Percentiles rank a stretch among this genome's conserved stretches.
These are phyloP conservation scores for Mizuhopecten yessoensis DNA, from an alignment of 1,140 invertebrate genomes.

Conservation along the genomic window DNA sequence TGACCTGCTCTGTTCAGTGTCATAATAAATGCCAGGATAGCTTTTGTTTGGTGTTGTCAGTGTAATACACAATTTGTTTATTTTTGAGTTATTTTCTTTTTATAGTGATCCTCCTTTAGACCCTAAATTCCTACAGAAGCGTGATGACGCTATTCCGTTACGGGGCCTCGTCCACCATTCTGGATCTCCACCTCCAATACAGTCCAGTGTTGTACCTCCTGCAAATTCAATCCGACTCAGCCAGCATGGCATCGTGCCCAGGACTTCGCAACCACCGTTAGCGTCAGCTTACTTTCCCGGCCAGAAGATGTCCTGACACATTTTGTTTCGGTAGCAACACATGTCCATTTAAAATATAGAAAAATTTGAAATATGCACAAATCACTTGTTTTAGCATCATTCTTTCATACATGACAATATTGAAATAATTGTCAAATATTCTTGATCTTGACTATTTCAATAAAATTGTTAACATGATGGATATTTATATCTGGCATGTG, in stretches of 20 bases:
- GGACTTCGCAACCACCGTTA: constrained; percentile 74
- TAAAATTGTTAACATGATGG: too few species aligned
- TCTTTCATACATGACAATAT: neutral
- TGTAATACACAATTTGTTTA: too few species aligned
- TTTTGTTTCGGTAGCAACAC: neutral
- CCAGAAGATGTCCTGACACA: constrained; percentile 74
- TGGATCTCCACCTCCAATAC: constrained; percentile 64
- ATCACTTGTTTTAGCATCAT: neutral
- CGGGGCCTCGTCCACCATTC: constrained; percentile 65
- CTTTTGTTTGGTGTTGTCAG: too few species aligned
- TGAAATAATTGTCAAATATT: too few species aligned
- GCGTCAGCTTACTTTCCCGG: constrained; percentile 80
- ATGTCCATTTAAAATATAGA: too few species aligned
- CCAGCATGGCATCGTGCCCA: constrained; percentile 75
- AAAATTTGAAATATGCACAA: neutral
- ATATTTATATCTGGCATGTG: too few species aligned
- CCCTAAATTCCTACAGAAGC: constrained; percentile 75
- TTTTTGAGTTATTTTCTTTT: constrained; percentile 44
- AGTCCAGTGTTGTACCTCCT: constrained; percentile 46
- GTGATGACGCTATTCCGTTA: constrained; percentile 77
- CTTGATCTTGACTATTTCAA: too few species aligned
- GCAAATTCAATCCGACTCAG: constrained; percentile 65
- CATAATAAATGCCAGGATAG: too few species aligned
- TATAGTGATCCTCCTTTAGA: constrained; percentile 78
- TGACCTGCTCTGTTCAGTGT: too few species aligned